Conservation (phyloP, 2,113 vertebrate species). For the Protobothrops mucrosquamatus region DNA sequence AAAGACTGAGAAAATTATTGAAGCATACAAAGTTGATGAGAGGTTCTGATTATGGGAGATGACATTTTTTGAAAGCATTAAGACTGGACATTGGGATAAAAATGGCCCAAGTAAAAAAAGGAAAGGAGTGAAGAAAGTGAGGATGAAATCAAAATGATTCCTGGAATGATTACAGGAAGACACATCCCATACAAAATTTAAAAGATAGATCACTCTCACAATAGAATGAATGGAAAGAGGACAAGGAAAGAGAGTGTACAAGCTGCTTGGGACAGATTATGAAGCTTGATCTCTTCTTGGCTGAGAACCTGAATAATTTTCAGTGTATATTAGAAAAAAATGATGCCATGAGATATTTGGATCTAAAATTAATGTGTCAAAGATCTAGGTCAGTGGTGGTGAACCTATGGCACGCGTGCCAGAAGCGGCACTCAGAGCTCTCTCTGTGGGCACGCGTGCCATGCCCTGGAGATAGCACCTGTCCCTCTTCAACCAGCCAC, state of each 20-base stretch:
- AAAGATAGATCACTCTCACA: neutral
- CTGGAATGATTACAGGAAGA: neutral
- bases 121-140: neutral
- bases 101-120: neutral
- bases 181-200: neutral
- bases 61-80: neutral
- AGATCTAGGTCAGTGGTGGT: neutral
- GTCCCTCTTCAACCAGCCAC: too few species aligned
- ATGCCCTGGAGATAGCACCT: too few species aligned
- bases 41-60: neutral
- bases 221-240: neutral
- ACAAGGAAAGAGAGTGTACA: neutral
- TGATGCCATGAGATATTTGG: neutral
- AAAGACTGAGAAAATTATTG: neutral
- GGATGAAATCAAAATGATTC: neutral
- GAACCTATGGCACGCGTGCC: too few species aligned
- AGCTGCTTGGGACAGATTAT: neutral
- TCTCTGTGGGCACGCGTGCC: too few species aligned
- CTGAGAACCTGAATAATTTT: neutral
- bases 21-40: neutral
- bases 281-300: neutral
- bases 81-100: neutral
- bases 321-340: neutral
- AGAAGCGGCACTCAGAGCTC: too few species aligned
- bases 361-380: neutral